Evolutionary conservation across 1,140 invertebrate genomes (phyloP), one percentile per base, ranked within the genome.

Genomic region (Andrena cerasifolii): DNA sequence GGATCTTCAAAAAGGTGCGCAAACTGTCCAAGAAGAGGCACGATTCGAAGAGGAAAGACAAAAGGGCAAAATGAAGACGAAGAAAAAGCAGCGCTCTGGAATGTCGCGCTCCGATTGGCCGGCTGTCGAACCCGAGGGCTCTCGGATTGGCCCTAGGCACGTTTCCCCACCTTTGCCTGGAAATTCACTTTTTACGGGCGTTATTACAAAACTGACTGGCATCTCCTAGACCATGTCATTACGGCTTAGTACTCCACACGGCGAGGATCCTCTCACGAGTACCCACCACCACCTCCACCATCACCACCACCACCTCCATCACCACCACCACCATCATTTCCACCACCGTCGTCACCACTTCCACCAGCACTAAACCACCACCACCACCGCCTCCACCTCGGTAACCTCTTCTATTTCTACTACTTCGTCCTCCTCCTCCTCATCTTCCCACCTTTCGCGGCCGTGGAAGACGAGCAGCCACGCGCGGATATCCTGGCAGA

Each of bases 191-290:
- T 93, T 92, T 93, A 91, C 90, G 80, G 86, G 81, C 81, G 86
- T 91, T 91, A 92, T 93, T 92, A 92, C 92, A 93, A 93, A 93
- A 93, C 91, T 91, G 89, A 92, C 90, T 88, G 87, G 91, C 89
- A 91, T 92, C 90, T 91, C 90, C 90, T 93, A 93, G 92, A 93
- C 89, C 91, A 92, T 92, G 91, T 93, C 92, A 93, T 92, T 93
- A 93, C 90, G 84, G 83, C 88, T 90, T 89, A 90, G 91, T 91
- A 87, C 91, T 91, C 90, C 86, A 90, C 88, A 89, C 90, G 80
- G 90, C 82, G 87, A 91, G 90, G 86, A 91, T 91, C 90, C 86
- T 91, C 77, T 84, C 79, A 66, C 83, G 70, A 70, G 61, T 76
- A 65, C 53, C 54, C 79, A 61, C 66, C 58, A 62, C 51, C 76